Percentiles rank a stretch among this genome's conserved stretches.
phyloP scores from a whole-genome alignment of 2,797 vertebrate species.

The Otolemur crassicaudatus region DNA sequence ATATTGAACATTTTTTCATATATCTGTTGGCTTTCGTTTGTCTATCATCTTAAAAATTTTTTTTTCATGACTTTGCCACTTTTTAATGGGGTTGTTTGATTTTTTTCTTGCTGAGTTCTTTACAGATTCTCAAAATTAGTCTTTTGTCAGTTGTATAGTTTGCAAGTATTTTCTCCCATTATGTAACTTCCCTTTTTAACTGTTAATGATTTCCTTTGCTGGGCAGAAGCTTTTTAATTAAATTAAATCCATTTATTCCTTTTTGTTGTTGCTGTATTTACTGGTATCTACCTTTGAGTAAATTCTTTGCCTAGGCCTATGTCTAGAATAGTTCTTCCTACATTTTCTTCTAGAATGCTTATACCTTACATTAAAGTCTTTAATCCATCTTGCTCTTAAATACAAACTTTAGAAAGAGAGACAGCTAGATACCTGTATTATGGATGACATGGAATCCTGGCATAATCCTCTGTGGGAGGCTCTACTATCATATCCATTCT shows the following conservation, averaged over 20 bases:
- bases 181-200: not conserved
- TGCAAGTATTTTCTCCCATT: not conserved
- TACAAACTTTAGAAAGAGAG: not conserved
- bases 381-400: not conserved
- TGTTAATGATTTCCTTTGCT: not conserved
- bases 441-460: not conserved
- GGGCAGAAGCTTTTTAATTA: not conserved
- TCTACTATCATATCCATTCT: not conserved
- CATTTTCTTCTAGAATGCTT: not conserved
- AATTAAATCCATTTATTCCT: not conserved
- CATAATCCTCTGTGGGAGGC: not conserved
- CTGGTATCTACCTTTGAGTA: not conserved
- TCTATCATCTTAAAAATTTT: not conserved
- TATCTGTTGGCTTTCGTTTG: too few relatives aligned
- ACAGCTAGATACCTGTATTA: not conserved
- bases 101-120: not conserved
- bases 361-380: not conserved
- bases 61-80: not conserved
- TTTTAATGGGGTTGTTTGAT: not conserved
- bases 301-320: not conserved
- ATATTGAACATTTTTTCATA: too few relatives aligned
- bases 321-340: not conserved
- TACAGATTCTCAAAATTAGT: not conserved
- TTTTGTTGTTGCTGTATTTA: not conserved
- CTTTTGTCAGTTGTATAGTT: not conserved